These are phyloP conservation scores for Chromobotia macracanthus DNA, from an alignment of 2,797 vertebrate genomes.

Conservation along the genomic window DNA sequence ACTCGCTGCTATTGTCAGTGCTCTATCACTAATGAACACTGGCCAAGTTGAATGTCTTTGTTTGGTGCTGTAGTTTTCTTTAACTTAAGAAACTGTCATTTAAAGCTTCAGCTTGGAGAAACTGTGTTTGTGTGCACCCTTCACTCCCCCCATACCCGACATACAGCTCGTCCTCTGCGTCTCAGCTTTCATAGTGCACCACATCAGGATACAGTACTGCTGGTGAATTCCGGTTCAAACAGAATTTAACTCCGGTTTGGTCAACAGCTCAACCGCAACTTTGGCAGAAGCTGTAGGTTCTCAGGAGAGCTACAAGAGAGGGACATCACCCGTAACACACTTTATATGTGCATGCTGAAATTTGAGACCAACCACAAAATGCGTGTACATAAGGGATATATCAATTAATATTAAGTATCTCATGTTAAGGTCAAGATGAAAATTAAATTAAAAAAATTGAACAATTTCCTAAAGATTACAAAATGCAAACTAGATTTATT, in stretches of 20 bases:
- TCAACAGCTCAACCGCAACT: slow-evolving; percentile 91
- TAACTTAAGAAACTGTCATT: slow-evolving; percentile 56
- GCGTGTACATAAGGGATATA: neutral
- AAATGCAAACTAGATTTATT: neutral
- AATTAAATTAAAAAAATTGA: neutral
- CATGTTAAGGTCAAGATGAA: slow-evolving; percentile 2
- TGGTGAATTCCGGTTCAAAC: slow-evolving; percentile 97
- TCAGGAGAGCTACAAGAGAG: slow-evolving; percentile 70
- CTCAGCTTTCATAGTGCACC: slow-evolving; percentile 79
- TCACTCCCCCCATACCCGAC: slow-evolving; percentile 60
- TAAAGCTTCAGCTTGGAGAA: slow-evolving; percentile 42
- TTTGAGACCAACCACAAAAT: slow-evolving; percentile 1
- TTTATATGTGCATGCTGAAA: slow-evolving; percentile 26
- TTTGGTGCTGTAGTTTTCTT: slow-evolving; percentile 38
- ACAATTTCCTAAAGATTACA: neutral
- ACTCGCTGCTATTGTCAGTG: slow-evolving; percentile 46
- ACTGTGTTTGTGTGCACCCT: slow-evolving; percentile 69
- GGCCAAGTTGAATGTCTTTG: slow-evolving; percentile 44
- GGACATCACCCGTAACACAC: slow-evolving; percentile 73
- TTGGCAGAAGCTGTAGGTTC: slow-evolving; percentile 81
- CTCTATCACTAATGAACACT: slow-evolving; percentile 60
- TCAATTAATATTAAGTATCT: neutral
- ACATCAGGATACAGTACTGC: slow-evolving; percentile 99
- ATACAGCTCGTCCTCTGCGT: slow-evolving; percentile 57
- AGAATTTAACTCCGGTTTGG: slow-evolving; percentile 89